These are phyloP conservation scores for Gymnobelideus leadbeateri DNA, from an alignment of 2,113 vertebrate species.

Conservation along the genomic window DNA sequence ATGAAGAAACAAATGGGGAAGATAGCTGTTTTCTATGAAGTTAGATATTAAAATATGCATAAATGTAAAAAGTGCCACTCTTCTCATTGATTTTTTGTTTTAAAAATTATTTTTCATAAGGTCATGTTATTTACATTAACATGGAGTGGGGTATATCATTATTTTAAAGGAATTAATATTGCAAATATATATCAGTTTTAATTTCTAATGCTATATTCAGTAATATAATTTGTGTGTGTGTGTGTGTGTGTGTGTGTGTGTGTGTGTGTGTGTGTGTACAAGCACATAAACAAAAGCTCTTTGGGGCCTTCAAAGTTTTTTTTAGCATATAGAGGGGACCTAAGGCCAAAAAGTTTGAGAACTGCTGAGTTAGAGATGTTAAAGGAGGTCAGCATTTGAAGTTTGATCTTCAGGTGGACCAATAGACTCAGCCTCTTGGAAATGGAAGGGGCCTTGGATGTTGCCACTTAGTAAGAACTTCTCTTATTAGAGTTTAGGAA, in stretches of 20 bases:
- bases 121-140: neutral
- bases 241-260: neutral
- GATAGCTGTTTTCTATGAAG: neutral
- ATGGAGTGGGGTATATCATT: neutral
- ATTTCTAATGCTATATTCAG: neutral
- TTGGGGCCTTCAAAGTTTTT: neutral
- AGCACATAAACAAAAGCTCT: neutral
- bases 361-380: conserved; percentile 6
- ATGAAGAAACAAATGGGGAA: neutral
- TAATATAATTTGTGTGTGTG: neutral
- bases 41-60: neutral
- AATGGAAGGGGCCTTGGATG: neutral
- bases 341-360: neutral
- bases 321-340: neutral
- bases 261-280: neutral
- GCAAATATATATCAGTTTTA: neutral
- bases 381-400: neutral
- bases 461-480: neutral
- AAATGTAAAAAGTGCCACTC: neutral
- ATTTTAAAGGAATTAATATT: neutral
- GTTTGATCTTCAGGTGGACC: neutral
- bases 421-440: neutral
- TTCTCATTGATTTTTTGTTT: neutral
- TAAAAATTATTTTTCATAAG: neutral
- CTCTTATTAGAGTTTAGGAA: neutral